Conservation (phyloP, 2,888 invertebrate species). For the Cephus pulcher region DNA sequence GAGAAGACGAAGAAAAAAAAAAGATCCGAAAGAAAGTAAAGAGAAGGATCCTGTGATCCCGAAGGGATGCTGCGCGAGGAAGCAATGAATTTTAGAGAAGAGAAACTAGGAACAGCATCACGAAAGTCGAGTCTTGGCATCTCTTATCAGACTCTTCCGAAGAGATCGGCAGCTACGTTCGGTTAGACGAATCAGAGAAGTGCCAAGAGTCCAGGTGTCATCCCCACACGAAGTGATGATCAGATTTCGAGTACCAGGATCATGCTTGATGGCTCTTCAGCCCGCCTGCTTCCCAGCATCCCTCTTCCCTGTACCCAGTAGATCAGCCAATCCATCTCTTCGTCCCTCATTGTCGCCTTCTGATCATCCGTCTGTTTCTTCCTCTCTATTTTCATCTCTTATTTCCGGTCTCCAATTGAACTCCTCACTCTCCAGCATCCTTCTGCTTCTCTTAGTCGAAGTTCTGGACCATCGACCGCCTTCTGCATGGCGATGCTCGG, state of each 20-base stretch:
- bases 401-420: conserved; percentile 14
- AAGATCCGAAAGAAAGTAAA: neutral
- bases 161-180: no score
- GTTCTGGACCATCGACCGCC: conserved; percentile 19
- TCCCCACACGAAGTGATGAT: neutral
- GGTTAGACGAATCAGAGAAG: no score
- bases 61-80: neutral
- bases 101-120: neutral
- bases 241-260: neutral
- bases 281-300: neutral
- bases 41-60: neutral
- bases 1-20: neutral
- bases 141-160: neutral
- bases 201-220: no score
- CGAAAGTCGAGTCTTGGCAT: neutral
- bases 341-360: neutral
- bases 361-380: neutral
- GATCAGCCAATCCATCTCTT: neutral
- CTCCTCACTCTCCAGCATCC: neutral
- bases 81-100: neutral
- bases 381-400: conserved; percentile 12
- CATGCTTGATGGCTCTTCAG: neutral
- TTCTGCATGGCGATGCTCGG: neutral
- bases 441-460: conserved; percentile 21
- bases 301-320: neutral